A percentile compares a stretch with the other conserved stretches of the same genome.
Evolutionary conservation across 1,140 invertebrate genomes (phyloP).

Genomic region (Nasonia giraulti): DNA sequence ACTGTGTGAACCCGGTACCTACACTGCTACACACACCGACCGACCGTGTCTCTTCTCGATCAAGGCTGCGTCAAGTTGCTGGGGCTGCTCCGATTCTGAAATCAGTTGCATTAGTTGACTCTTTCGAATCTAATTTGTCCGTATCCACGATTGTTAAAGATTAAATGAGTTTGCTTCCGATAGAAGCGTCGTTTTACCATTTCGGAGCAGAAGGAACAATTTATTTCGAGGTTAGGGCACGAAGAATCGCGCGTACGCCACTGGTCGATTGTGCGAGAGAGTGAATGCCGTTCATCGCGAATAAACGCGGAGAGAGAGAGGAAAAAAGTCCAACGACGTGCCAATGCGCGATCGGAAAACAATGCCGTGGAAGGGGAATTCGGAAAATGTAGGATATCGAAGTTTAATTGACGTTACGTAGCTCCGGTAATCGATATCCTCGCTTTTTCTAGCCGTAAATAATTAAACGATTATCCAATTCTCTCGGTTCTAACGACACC

Average conservation of each 20-base stretch:
- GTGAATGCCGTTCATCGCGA: conserved; percentile 9
- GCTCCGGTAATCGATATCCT: neutral
- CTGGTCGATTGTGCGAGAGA: conserved; percentile 1
- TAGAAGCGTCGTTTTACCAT: neutral
- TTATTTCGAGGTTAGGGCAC: neutral
- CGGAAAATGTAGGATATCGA: neutral
- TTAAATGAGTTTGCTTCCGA: neutral
- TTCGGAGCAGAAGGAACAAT: neutral
- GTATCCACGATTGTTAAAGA: neutral
- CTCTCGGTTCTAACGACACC: neutral
- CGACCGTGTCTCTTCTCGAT: too few relatives aligned
- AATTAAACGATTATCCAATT: neutral
- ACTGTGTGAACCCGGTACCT: neutral
- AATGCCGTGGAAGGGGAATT: neutral
- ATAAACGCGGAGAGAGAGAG: neutral
- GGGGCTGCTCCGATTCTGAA: neutral
- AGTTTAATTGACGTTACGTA: neutral
- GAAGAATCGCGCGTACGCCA: neutral
- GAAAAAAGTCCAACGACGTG: neutral
- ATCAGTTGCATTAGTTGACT: too few relatives aligned
- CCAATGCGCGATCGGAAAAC: too few relatives aligned
- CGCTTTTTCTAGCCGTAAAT: neutral
- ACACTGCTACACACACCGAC: neutral
- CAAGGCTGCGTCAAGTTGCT: too few relatives aligned
- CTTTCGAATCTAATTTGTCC: neutral